Evolutionary conservation across 2,797 vertebrate species (phyloP).

Genomic region (Ispidina lecontei): DNA sequence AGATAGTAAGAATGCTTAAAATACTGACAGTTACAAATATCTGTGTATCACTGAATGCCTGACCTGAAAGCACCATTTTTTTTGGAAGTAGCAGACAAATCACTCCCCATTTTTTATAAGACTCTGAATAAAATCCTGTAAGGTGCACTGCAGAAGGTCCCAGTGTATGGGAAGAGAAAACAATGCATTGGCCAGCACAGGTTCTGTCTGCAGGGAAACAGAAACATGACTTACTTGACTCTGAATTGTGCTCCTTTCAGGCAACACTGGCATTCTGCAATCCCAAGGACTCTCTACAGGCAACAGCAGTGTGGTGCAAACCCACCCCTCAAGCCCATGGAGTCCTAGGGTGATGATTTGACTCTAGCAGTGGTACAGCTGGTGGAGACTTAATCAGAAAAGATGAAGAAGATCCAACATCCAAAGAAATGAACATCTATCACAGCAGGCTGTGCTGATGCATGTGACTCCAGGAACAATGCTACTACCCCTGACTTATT

Average conservation of each 20-base stretch:
- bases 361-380: neutral
- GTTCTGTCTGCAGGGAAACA: neutral
- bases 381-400: neutral
- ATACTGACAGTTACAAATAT: neutral
- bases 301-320: neutral
- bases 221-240: neutral
- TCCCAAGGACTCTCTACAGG: neutral
- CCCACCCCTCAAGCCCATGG: neutral
- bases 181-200: rapidly evolving
- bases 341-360: neutral
- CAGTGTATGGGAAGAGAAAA: neutral
- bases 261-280: neutral
- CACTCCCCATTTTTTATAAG: neutral
- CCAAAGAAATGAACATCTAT: neutral
- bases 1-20: neutral
- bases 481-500: neutral
- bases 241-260: neutral
- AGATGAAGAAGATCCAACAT: neutral
- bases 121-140: neutral
- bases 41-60: neutral
- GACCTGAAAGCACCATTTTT: neutral
- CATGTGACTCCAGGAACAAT: neutral
- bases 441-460: neutral
- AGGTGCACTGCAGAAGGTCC: neutral
- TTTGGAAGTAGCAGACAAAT: neutral